phyloP scores from a whole-genome alignment of 1,140 invertebrate genomes.

The Macrocentrus cingulum region DNA sequence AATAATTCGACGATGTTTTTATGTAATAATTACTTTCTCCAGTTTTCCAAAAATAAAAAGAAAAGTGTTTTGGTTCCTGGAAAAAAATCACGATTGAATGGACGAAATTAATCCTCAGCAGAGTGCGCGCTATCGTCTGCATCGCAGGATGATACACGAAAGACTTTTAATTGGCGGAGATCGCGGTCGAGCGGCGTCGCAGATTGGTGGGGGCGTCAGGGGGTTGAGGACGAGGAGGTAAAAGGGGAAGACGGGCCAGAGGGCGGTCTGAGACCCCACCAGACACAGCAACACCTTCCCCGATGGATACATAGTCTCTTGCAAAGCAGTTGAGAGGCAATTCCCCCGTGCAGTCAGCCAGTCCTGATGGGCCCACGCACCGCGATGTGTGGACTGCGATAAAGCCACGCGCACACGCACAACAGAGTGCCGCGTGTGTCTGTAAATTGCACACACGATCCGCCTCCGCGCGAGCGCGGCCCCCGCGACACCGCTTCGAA shows the following conservation, averaged over 20 bases:
- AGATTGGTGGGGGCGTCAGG: slow-evolving; percentile 28
- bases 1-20: too few relatives aligned
- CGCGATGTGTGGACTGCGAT: slow-evolving; percentile 20
- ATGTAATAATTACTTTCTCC: neutral
- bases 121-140: too few relatives aligned
- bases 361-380: slow-evolving; percentile 13
- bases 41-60: neutral
- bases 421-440: neutral
- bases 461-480: slow-evolving; percentile 34
- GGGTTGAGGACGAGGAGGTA: slow-evolving; percentile 20
- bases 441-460: slow-evolving; percentile 24
- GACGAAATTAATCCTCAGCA: too few relatives aligned
- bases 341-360: neutral
- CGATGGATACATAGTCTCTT: slow-evolving; percentile 9
- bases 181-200: slow-evolving; percentile 28
- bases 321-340: neutral
- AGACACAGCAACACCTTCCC: slow-evolving; percentile 46
- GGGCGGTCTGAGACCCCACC: slow-evolving; percentile 55
- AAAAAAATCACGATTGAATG: too few relatives aligned
- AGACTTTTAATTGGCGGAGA: slow-evolving; percentile 57
- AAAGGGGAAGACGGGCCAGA: slow-evolving; percentile 34
- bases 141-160: slow-evolving; percentile 54
- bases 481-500: slow-evolving; percentile 39
- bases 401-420: slow-evolving; percentile 6
- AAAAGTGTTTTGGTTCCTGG: too few relatives aligned